Evolutionary conservation across 2,888 invertebrate genomes (phyloP).

Genomic region (Philereme vetulata): DNA sequence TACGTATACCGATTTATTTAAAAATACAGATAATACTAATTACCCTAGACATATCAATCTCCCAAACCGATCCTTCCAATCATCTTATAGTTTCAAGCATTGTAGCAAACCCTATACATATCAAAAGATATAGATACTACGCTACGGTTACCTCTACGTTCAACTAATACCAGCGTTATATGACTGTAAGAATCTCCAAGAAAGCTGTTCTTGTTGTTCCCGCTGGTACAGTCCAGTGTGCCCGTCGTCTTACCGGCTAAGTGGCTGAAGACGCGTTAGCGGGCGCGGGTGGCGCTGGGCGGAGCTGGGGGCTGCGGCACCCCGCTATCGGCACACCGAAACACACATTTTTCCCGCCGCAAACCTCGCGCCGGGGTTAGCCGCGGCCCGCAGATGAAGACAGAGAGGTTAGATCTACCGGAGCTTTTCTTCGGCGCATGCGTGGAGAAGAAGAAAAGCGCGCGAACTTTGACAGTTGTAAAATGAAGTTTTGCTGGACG

Average conservation of each 20-base stretch:
- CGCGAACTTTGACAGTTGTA: slow-evolving; percentile 74
- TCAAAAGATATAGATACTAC: too few relatives aligned
- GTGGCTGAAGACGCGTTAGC: slow-evolving; percentile 83
- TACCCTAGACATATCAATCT: too few relatives aligned
- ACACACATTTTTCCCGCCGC: slow-evolving; percentile 85
- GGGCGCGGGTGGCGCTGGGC: slow-evolving; percentile 65
- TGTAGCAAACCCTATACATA: too few relatives aligned
- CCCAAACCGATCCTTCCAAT: too few relatives aligned
- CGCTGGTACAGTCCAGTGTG: slow-evolving; percentile 60
- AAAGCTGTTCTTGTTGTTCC: background rate
- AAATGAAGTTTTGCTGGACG: slow-evolving; percentile 45
- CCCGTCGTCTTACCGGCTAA: slow-evolving; percentile 78
- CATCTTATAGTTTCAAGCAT: too few relatives aligned
- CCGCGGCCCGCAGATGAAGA: slow-evolving; percentile 81
- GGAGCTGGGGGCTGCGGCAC: slow-evolving; percentile 77
- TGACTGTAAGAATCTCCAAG: slow-evolving; percentile 8
- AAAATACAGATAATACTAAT: too few relatives aligned
- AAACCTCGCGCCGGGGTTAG: slow-evolving; percentile 85
- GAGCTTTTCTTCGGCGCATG: slow-evolving; percentile 65
- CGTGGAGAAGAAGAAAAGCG: slow-evolving; percentile 52
- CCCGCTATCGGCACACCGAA: slow-evolving; percentile 84
- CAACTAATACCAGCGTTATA: background rate
- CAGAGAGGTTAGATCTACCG: slow-evolving; percentile 52
- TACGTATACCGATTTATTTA: background rate
- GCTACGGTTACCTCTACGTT: background rate